phyloP scores from a whole-genome alignment of 2,797 vertebrate species.

The Thaleichthys pacificus region DNA sequence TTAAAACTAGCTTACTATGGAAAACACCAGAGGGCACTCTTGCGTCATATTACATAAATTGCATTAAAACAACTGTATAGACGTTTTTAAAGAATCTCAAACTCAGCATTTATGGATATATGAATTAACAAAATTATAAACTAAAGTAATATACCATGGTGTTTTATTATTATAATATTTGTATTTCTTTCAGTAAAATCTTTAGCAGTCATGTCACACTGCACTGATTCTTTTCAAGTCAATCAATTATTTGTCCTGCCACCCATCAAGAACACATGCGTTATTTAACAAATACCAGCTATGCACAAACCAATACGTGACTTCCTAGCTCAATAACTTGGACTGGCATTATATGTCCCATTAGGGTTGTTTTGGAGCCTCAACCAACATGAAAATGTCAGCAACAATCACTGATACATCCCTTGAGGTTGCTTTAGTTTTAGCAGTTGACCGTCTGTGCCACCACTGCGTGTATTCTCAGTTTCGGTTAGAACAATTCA shows the following conservation, averaged over 20 bases:
- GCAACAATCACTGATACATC: neutral
- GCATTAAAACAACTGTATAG: too few species aligned
- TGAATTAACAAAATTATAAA: neutral
- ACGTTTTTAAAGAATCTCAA: neutral
- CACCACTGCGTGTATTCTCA: constrained; percentile 20
- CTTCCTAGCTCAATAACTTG: constrained; percentile 10
- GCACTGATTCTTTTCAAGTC: constrained; percentile 7
- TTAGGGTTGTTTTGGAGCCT: constrained; percentile 12
- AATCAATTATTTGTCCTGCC: constrained; percentile 28
- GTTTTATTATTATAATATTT: neutral
- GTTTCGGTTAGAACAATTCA: constrained; percentile 38
- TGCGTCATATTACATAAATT: constrained; percentile 26
- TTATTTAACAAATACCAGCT: constrained; percentile 25
- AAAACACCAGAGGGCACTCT: constrained; percentile 54
- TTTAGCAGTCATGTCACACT: neutral
- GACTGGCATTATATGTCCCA: constrained; percentile 22
- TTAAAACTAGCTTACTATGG: too few species aligned
- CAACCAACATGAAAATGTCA: constrained; percentile 2
- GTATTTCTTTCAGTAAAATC: neutral
- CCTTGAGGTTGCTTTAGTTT: constrained; percentile 18
- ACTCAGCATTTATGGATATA: neutral
- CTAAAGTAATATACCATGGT: neutral
- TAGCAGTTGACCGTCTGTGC: constrained; percentile 16
- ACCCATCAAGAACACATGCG: constrained; percentile 35
- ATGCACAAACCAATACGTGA: constrained; percentile 34